phyloP scores from a whole-genome alignment of 2,888 invertebrate species.

The Halictus quadricinctus region DNA sequence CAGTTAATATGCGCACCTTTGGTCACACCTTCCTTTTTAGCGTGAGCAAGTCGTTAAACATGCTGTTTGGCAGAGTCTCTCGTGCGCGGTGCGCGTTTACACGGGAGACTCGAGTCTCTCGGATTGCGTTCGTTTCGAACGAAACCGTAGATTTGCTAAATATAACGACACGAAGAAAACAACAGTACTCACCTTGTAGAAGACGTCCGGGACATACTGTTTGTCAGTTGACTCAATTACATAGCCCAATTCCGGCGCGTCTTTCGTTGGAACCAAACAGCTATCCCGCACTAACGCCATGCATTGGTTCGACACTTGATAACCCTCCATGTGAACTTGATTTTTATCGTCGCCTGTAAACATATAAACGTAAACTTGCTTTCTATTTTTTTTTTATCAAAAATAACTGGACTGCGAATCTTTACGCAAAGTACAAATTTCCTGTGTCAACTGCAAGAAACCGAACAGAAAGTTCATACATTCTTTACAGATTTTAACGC shows the following conservation, averaged over 20 bases:
- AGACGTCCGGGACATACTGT: conserved; percentile 99
- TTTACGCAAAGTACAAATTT: neutral
- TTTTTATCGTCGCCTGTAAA: conserved; percentile 91
- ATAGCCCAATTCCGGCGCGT: conserved; percentile 98
- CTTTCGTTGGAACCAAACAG: conserved; percentile 97
- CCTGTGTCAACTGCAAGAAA: neutral
- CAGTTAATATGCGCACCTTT: conserved; percentile 40
- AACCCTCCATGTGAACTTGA: conserved; percentile 99
- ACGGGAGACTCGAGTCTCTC: neutral
- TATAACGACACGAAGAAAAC: conserved; percentile 14
- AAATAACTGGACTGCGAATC: neutral
- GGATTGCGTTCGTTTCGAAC: conserved; percentile 1
- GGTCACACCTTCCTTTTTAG: conserved; percentile 21
- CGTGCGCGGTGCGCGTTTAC: neutral
- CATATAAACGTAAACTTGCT: neutral
- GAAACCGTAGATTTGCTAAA: conserved; percentile 20
- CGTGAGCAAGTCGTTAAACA: neutral
- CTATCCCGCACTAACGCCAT: conserved; percentile 97
- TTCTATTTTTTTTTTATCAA: neutral
- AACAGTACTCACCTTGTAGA: conserved; percentile 91
- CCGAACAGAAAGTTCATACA: too few species aligned
- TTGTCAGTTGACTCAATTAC: conserved; percentile 95
- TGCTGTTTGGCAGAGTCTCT: neutral
- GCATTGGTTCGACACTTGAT: conserved; percentile 99
- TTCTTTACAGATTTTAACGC: too few species aligned